Base-by-base conservation (phyloP, 2,113 vertebrate species). In the Syrmaticus mikado region DNA sequence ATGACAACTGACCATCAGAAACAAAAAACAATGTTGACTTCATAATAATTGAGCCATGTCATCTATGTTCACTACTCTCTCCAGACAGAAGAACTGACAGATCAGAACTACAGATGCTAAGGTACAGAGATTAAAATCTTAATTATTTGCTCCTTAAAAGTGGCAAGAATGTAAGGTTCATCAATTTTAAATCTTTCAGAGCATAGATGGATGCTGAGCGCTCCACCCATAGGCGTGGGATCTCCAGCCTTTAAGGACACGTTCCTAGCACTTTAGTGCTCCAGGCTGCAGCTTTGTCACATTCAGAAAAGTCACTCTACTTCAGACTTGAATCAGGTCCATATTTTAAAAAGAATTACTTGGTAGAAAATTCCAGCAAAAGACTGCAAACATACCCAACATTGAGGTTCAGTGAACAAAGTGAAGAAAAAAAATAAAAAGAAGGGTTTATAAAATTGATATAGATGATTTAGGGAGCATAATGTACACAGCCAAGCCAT, bases 311-410 rank as follows among this genome's bases (percentile, higher is more conserved):
- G 83, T 80, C 90, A 82, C 43, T 65, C 30, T 43, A 36, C 62
- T 94, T 61, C 22, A 92, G 57, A 25, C 24, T 82, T 90, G 50
- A 80, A 89, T 34, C 41, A 46, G 32, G 43, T 74, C 27, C 61
- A 30, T 74, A 82, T 13, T 53, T 89, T 72, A 83, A 80, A 85
- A 87, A 32, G 21, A 25, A 57, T 64, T 87, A 89, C 55, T n/a
- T 85, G 46, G 58, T 36, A 90, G 64, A 82, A 94, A 89, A 92
- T 21, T 40, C 50, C 84, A 90, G 46, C 4, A 5, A 61, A 95
- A 90, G 45, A 81, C 93, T 30, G 19, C 55, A 86, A 82, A 82
- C 16, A 5, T 68, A 92, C 13, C 41, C 67, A n/a, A 53, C 24
- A 57, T 16, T 50, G 30, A 87, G n/a, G 73, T 66, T 53, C 38